Percentiles rank a stretch among this genome's conserved stretches.
Evolutionary conservation across 2,797 vertebrate genomes (phyloP).

Genomic region (Ciconia nigra): DNA sequence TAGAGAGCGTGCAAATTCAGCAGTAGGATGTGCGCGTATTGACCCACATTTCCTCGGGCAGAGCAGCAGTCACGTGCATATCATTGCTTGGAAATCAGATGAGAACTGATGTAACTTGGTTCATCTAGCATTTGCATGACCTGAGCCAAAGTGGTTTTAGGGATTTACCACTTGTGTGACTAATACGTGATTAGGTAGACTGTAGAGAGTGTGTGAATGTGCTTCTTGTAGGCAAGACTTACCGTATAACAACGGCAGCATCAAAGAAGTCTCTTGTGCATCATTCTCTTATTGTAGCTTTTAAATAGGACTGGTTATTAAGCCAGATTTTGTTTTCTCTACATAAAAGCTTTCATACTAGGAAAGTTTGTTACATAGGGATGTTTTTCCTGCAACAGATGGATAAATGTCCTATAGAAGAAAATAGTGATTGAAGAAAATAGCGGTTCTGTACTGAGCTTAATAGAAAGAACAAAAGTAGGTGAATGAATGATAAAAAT

Average conservation of each 20-base stretch:
- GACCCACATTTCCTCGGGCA: constrained; percentile 53
- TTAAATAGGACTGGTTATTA: not conserved
- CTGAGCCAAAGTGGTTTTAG: not conserved
- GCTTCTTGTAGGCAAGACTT: not conserved
- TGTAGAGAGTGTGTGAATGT: not conserved
- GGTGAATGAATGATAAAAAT: constrained; percentile 17
- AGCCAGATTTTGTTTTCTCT: not conserved
- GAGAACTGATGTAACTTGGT: constrained; percentile 21
- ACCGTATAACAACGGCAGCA: not conserved
- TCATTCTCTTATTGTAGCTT: not conserved
- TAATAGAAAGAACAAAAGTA: constrained; percentile 12
- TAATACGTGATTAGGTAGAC: not conserved
- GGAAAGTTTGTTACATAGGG: not conserved
- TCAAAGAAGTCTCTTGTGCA: not conserved
- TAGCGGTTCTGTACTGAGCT: not conserved
- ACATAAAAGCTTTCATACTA: not conserved
- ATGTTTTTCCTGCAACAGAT: not conserved
- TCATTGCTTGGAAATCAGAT: not conserved
- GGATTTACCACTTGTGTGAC: constrained; percentile 33
- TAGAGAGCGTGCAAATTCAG: not conserved
- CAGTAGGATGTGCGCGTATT: not conserved
- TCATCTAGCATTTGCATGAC: not conserved
- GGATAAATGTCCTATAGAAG: not conserved
- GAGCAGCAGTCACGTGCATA: constrained; percentile 32
- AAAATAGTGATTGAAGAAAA: not conserved